These are phyloP conservation scores for Noctua fimbriata DNA, from an alignment of 2,888 invertebrate species.

Conservation along the genomic window DNA sequence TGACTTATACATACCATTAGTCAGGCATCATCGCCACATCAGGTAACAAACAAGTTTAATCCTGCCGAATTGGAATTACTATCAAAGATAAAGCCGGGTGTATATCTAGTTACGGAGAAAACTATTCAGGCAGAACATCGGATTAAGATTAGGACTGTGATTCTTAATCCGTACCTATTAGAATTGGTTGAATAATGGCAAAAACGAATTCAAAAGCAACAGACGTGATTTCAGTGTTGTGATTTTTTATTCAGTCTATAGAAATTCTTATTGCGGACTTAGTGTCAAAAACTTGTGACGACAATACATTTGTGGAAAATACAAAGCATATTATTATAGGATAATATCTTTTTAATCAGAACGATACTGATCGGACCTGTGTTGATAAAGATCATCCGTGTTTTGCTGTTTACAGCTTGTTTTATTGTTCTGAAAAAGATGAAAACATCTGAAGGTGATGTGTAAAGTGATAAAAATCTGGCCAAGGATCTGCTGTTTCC, in stretches of 20 bases:
- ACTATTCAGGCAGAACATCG: background rate
- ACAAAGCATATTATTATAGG: background rate
- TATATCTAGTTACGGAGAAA: conserved; percentile 3
- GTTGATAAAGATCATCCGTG: conserved; percentile 7
- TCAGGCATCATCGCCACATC: background rate
- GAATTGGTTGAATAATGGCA: background rate
- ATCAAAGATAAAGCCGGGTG: conserved; percentile 13
- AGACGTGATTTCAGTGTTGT: conserved; percentile 25
- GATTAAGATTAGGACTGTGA: conserved; percentile 12
- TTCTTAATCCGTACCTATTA: background rate
- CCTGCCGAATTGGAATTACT: background rate
- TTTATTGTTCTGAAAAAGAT: background rate
- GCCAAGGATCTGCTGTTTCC: no score
- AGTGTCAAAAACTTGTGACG: background rate
- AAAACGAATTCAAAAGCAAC: background rate
- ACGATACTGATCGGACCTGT: background rate
- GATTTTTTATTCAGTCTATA: background rate
- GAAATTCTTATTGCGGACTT: background rate
- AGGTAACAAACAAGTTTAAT: background rate
- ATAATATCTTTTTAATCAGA: background rate
- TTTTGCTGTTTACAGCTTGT: background rate
- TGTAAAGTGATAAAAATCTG: background rate
- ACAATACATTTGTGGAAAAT: conserved; percentile 3
- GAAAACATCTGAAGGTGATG: background rate
- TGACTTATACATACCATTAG: background rate